A percentile compares a stretch with the other conserved stretches of the same genome.
phyloP scores from a whole-genome alignment of 1,140 invertebrate genomes.

The Trichogramma pretiosum region DNA sequence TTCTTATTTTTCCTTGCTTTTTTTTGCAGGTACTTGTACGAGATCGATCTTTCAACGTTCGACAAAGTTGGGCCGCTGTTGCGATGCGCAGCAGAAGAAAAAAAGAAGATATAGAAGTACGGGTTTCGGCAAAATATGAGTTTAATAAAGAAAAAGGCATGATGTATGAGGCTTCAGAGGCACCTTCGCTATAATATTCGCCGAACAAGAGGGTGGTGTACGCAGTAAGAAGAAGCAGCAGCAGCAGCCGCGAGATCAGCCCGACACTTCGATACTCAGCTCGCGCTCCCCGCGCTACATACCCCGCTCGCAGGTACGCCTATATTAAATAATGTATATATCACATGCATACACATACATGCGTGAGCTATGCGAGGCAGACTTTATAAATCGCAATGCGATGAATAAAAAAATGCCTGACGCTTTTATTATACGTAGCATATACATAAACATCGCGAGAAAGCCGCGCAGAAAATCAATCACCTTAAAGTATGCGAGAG shows the following conservation, averaged over 20 bases:
- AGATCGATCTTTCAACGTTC: too few relatives aligned
- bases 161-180: constrained; percentile 39
- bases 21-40: too few relatives aligned
- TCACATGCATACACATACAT: too few relatives aligned
- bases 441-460: too few relatives aligned
- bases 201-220: too few relatives aligned
- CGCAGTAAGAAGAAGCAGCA: constrained; percentile 30
- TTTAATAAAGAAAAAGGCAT: constrained; percentile 43
- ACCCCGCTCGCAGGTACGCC: too few relatives aligned
- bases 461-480: constrained; percentile 16
- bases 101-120: too few relatives aligned
- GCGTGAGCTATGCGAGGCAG: constrained; percentile 16
- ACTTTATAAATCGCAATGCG: constrained; percentile 11
- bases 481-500: constrained; percentile 10
- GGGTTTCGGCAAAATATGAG: constrained; percentile 40
- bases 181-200: too few relatives aligned
- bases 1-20: too few relatives aligned
- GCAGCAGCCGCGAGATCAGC: constrained; percentile 29
- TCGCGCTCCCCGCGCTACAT: too few relatives aligned
- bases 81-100: too few relatives aligned
- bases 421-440: constrained; percentile 18
- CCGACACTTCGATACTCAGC: constrained; percentile 37
- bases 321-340: constrained; percentile 32
- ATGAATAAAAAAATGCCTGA: constrained; percentile 8
- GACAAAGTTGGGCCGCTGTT: too few relatives aligned